Conservation (phyloP, 1,140 invertebrate species). For the Drosophila erecta region DNA sequence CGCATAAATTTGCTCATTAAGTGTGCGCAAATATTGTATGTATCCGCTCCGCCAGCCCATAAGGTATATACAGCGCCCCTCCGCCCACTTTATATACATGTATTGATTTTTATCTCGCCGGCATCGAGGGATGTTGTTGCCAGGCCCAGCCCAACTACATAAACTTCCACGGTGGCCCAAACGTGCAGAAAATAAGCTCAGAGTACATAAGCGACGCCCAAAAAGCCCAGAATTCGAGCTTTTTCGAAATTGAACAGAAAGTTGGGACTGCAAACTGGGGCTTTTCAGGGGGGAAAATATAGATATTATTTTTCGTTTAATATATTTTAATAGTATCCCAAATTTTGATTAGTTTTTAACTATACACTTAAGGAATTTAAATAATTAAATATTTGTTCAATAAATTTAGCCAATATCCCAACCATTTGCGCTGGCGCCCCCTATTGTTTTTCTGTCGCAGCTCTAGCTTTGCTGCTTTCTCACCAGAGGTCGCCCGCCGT, state of each 20-base stretch:
- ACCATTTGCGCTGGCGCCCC: constrained; percentile 40
- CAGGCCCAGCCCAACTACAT: constrained; percentile 42
- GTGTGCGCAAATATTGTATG: constrained; percentile 63
- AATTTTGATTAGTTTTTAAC: not conserved
- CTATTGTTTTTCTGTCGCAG: constrained; percentile 27
- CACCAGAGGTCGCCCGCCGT: constrained; percentile 39
- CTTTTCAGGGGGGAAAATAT: constrained; percentile 21
- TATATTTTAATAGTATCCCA: not conserved
- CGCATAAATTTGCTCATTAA: constrained; percentile 79
- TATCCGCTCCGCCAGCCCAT: constrained; percentile 32
- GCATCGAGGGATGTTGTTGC: constrained; percentile 70
- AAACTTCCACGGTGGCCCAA: constrained; percentile 10
- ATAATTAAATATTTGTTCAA: not conserved
- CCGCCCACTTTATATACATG: constrained; percentile 39
- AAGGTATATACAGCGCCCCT: constrained; percentile 29
- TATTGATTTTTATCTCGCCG: constrained; percentile 80
- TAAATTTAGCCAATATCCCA: constrained; percentile 29
- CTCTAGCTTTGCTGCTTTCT: not conserved
- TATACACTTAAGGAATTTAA: too few relatives aligned
- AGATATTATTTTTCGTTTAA: too few relatives aligned
- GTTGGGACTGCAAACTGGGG: constrained; percentile 17
- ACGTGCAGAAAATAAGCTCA: constrained; percentile 57
- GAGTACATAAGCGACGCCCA: constrained; percentile 63
- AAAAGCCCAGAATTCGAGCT: constrained; percentile 57
- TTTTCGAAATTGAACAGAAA: constrained; percentile 52